Percentiles rank a stretch among this genome's conserved stretches.
Evolutionary conservation across 2,888 invertebrate species (phyloP).

Genomic region (Drosophila kokeensis): DNA sequence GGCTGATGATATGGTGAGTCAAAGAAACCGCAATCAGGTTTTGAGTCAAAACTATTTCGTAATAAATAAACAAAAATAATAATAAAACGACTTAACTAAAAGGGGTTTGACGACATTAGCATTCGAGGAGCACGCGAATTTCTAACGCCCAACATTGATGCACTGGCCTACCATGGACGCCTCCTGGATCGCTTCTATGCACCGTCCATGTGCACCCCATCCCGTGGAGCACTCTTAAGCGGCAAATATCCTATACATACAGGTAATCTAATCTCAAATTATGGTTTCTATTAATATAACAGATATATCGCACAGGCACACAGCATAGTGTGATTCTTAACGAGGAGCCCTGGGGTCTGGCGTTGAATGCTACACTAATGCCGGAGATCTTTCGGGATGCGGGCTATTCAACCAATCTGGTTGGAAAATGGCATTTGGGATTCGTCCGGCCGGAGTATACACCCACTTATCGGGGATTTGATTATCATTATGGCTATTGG

Average conservation of each 20-base stretch:
- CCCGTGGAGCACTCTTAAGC: conserved; percentile 92
- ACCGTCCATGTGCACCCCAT: conserved; percentile 94
- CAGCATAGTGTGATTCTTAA: conserved; percentile 90
- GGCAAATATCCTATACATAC: conserved; percentile 95
- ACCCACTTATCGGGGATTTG: conserved; percentile 91
- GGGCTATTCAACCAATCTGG: conserved; percentile 92
- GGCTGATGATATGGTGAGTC: conserved; percentile 92
- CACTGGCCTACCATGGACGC: conserved; percentile 93
- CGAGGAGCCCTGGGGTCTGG: conserved; percentile 90
- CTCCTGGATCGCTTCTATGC: conserved; percentile 93
- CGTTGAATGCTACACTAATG: conserved; percentile 88
- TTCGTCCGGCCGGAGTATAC: conserved; percentile 88
- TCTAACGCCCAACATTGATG: conserved; percentile 95
- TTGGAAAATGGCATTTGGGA: conserved; percentile 97
- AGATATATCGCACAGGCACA: conserved; percentile 86
- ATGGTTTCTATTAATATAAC: not conserved
- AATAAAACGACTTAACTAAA: not conserved
- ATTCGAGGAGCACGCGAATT: conserved; percentile 95
- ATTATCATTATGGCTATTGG: conserved; percentile 93
- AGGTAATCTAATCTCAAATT: conserved; percentile 83
- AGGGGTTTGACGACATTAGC: conserved; percentile 97
- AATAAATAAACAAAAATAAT: not conserved
- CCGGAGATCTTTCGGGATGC: conserved; percentile 89
- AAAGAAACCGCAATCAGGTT: not conserved
- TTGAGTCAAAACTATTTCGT: conserved; percentile 3